A percentile compares a stretch with the other conserved stretches of the same genome.
phyloP scores from a whole-genome alignment of 2,797 vertebrate species.

The Takifugu ocellatus region DNA sequence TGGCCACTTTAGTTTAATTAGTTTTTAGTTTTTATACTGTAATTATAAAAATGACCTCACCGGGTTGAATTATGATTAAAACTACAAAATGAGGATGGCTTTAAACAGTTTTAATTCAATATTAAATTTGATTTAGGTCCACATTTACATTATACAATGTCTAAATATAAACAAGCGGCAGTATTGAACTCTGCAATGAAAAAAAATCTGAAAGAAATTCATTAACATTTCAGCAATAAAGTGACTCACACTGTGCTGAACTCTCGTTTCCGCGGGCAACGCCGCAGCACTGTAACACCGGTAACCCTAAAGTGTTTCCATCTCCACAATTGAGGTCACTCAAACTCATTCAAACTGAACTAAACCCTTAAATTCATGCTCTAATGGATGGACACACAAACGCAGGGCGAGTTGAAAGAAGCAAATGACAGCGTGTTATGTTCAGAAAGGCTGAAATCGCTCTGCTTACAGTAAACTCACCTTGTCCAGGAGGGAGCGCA shows the following conservation, averaged over 20 bases:
- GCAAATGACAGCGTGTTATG: background rate
- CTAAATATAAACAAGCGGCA: too few species aligned
- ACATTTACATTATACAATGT: too few species aligned
- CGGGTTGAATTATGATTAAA: too few species aligned
- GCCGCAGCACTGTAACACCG: constrained; percentile 36
- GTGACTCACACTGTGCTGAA: constrained; percentile 37
- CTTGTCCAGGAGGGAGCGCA: constrained; percentile 84
- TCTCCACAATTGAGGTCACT: constrained; percentile 57
- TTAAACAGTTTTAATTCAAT: too few species aligned
- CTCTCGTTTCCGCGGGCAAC: constrained; percentile 35
- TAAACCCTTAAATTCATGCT: constrained; percentile 52
- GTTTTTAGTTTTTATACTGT: too few species aligned
- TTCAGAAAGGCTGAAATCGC: constrained; percentile 25
- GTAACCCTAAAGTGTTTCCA: constrained; percentile 63
- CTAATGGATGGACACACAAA: constrained; percentile 27
- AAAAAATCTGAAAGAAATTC: constrained; percentile 10
- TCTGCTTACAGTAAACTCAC: constrained; percentile 54
- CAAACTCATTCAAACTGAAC: constrained; percentile 50
- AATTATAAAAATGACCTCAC: too few species aligned
- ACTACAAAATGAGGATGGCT: too few species aligned
- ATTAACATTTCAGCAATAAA: constrained; percentile 25
- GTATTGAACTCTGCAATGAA: background rate
- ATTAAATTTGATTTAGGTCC: too few species aligned
- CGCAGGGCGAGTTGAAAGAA: constrained; percentile 11
- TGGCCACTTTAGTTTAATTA: background rate